Evolutionary conservation across 53 echinoderm and acorn worm genomes (phyloP).

Genomic region (Astropecten irregularis): DNA sequence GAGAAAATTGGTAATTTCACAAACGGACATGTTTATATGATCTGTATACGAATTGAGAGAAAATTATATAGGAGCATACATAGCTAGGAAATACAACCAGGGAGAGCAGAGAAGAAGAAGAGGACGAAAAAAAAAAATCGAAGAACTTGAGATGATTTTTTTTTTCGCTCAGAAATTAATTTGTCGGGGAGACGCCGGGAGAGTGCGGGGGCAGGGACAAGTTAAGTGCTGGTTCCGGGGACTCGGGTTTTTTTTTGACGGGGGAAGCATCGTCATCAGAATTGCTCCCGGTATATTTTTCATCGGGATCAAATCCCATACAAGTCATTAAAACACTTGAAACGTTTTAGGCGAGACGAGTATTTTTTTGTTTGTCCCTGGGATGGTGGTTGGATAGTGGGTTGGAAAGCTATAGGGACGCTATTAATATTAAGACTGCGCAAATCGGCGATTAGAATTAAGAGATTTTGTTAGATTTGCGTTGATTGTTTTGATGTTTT

Average conservation of each 20-base stretch:
- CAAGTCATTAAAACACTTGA: constrained; percentile 28
- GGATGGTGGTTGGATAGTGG: no score
- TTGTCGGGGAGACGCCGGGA: constrained; percentile 49
- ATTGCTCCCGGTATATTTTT: constrained; percentile 20
- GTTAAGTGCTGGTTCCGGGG: constrained; percentile 49
- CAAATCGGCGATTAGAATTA: no score
- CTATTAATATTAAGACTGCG: no score
- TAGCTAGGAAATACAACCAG: no score
- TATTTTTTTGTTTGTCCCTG: no score
- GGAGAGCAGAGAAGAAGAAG: background rate
- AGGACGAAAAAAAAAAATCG: constrained; percentile 22
- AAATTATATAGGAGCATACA: background rate
- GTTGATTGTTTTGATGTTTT: no score
- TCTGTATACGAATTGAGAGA: constrained; percentile 3
- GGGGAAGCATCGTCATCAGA: constrained; percentile 34
- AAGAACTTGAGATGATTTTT: constrained; percentile 53
- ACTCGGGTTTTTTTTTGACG: constrained; percentile 18
- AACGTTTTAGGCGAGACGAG: no score
- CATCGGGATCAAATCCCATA: constrained; percentile 25
- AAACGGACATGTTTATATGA: constrained; percentile 48
- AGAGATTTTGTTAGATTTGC: no score
- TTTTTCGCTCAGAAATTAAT: constrained; percentile 60
- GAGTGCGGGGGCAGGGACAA: constrained; percentile 14
- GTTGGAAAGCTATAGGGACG: no score
- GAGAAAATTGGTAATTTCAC: constrained; percentile 51